phyloP scores from a whole-genome alignment of 2,888 invertebrate genomes.

The Acleris literana region DNA sequence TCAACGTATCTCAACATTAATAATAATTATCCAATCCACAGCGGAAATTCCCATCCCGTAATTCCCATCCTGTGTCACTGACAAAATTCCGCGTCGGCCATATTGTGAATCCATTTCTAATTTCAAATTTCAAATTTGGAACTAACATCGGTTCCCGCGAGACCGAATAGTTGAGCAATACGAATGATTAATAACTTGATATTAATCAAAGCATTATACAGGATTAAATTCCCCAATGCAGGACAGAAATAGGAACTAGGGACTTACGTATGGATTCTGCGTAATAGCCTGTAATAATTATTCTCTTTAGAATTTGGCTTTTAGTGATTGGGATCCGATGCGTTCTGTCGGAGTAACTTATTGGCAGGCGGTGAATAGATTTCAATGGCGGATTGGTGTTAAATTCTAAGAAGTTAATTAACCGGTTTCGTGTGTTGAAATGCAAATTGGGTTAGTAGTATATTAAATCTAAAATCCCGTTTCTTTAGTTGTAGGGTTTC shows the following conservation, averaged over 20 bases:
- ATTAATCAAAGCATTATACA: conserved; percentile 36
- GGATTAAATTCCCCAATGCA: conserved; percentile 35
- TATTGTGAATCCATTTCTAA: conserved; percentile 36
- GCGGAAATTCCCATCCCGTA: conserved; percentile 1
- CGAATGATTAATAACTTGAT: conserved; percentile 36
- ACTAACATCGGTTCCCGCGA: conserved; percentile 34
- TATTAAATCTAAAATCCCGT: too few relatives aligned
- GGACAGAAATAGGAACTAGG: conserved; percentile 19
- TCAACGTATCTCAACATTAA: conserved; percentile 3
- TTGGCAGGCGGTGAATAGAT: background rate
- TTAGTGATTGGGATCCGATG: conserved; percentile 14
- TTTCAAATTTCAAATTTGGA: conserved; percentile 33
- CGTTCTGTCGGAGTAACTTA: conserved; percentile 14
- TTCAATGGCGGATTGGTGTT: conserved; percentile 15
- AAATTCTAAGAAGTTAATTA: background rate
- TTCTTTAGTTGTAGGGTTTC: too few relatives aligned
- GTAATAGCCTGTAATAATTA: conserved; percentile 29
- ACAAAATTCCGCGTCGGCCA: conserved; percentile 23
- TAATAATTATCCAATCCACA: conserved; percentile 19
- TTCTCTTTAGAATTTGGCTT: conserved; percentile 27
- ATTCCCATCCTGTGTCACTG: conserved; percentile 17
- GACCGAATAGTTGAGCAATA: conserved; percentile 36
- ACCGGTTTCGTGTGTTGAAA: background rate
- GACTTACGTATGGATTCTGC: conserved; percentile 15
- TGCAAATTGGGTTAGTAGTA: too few relatives aligned